These are phyloP conservation scores for Betta splendens DNA, from an alignment of 2,797 vertebrate species.

Conservation along the genomic window DNA sequence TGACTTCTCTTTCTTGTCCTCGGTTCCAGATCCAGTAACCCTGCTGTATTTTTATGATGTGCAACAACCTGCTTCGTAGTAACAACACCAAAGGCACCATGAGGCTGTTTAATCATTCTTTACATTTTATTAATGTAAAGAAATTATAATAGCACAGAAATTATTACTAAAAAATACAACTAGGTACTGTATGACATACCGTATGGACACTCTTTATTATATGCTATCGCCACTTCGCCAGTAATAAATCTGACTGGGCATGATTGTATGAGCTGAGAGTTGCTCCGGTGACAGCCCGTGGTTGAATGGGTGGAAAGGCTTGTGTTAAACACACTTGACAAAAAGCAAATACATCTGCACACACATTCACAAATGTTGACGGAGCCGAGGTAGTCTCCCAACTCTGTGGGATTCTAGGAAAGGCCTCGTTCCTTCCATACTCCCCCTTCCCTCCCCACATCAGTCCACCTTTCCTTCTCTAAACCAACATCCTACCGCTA, in stretches of 20 bases:
- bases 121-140: too few relatives aligned
- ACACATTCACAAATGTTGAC: constrained; percentile 54
- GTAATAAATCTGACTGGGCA: constrained; percentile 44
- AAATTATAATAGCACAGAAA: constrained; percentile 18
- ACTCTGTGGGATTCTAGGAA: constrained; percentile 49
- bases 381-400: constrained; percentile 52
- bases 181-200: constrained; percentile 31
- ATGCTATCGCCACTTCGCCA: constrained; percentile 31
- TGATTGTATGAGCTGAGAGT: constrained; percentile 35
- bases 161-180: constrained; percentile 24
- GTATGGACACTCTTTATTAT: constrained; percentile 7
- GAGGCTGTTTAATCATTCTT: constrained; percentile 37
- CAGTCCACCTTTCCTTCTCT: constrained; percentile 41
- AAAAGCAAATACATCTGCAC: constrained; percentile 19
- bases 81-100: constrained; percentile 49
- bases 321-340: constrained; percentile 26
- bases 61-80: constrained; percentile 60
- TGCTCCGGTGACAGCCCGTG: constrained; percentile 39
- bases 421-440: constrained; percentile 45
- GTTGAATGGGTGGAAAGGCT: constrained; percentile 58
- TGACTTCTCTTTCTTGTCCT: constrained; percentile 20
- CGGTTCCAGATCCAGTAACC: constrained; percentile 46
- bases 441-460: constrained; percentile 41
- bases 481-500: constrained; percentile 31
- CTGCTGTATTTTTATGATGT: constrained; percentile 55